Evolutionary conservation across 2,113 vertebrate genomes (phyloP).

Genomic region (Charina bottae): DNA sequence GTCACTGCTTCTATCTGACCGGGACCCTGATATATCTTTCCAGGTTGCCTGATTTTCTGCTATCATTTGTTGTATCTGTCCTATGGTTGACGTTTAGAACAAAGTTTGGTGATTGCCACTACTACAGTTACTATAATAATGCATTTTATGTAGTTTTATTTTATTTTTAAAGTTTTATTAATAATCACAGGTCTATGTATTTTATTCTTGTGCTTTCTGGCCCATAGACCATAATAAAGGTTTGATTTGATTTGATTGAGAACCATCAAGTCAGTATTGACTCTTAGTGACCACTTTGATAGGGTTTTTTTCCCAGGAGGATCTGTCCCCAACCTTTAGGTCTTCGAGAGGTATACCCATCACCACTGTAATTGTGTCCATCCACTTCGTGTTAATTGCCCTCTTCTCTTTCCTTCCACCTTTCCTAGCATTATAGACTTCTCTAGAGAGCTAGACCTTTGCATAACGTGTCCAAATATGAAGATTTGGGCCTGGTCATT

Average conservation of each 20-base stretch:
- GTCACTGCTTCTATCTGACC: too few species aligned
- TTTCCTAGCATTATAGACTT: neutral
- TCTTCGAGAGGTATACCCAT: neutral
- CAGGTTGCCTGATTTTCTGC: too few species aligned
- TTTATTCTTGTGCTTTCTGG: too few species aligned
- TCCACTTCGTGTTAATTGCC: neutral
- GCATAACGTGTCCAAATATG: neutral
- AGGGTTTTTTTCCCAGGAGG: neutral
- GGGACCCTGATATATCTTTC: too few species aligned
- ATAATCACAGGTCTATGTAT: too few species aligned
- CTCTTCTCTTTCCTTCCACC: neutral
- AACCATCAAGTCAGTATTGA: neutral
- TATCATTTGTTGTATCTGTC: too few species aligned
- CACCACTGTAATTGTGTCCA: neutral
- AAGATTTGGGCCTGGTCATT: neutral
- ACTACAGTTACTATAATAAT: too few species aligned
- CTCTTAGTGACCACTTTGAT: neutral
- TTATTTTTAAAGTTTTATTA: too few species aligned
- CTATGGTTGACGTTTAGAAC: too few species aligned
- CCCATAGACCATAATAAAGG: too few species aligned
- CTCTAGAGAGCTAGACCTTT: neutral
- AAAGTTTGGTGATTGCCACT: too few species aligned
- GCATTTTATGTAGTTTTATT: too few species aligned
- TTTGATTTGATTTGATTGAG: neutral
- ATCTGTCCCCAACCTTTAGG: neutral